phyloP scores from a whole-genome alignment of 1,140 invertebrate genomes.

The Bombus waltoni region DNA sequence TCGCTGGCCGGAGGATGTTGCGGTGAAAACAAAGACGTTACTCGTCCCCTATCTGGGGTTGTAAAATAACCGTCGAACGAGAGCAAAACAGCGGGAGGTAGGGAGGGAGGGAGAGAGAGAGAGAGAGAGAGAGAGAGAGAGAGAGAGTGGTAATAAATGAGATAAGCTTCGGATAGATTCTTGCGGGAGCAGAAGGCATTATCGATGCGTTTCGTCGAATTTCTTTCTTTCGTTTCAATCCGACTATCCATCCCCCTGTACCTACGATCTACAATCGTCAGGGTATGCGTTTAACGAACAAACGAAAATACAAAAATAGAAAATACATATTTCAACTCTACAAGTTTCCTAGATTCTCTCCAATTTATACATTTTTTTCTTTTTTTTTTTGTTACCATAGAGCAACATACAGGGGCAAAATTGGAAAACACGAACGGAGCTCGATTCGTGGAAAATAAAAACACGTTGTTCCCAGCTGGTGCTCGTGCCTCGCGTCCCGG shows the following conservation, averaged over 20 bases:
- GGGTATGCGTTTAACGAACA: background rate
- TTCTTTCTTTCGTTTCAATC: background rate
- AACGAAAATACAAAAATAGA: background rate
- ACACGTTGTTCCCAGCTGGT: background rate
- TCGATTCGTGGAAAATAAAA: constrained; percentile 33
- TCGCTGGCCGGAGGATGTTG: constrained; percentile 67
- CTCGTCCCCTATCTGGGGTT: constrained; percentile 77
- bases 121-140: background rate
- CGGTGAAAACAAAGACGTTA: constrained; percentile 83
- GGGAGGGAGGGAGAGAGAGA: constrained; percentile 24
- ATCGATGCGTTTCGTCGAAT: constrained; percentile 68
- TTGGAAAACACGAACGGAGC: background rate
- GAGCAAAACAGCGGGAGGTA: constrained; percentile 62
- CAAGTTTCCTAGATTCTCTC: background rate
- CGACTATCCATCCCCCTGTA: background rate
- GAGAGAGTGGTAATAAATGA: constrained; percentile 76
- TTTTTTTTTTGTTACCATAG: background rate
- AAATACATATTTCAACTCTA: background rate
- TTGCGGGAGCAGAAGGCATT: constrained; percentile 69
- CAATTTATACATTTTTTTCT: background rate
- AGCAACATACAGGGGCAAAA: background rate
- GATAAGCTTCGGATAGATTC: constrained; percentile 78
- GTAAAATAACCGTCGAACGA: constrained; percentile 82
- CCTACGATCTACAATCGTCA: background rate
- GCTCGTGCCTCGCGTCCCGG: background rate